Conservation (phyloP, 2,113 vertebrate genomes). For the Nothocercus nigrocapillus region DNA sequence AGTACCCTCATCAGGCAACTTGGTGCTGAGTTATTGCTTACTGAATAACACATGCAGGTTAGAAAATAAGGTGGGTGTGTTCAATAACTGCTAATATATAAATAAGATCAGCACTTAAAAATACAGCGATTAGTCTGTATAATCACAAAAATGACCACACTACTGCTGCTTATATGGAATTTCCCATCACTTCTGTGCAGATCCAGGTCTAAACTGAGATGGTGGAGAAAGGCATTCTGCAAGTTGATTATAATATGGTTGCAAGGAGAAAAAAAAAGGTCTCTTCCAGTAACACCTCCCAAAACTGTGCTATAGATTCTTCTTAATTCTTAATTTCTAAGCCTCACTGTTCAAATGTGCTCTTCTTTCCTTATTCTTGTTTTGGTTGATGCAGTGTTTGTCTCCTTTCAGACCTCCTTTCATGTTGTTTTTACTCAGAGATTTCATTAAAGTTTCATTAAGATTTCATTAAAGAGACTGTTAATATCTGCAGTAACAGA, state of each 20-base stretch:
- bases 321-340: background rate
- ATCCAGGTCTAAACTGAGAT: background rate
- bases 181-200: background rate
- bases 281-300: background rate
- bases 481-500: background rate
- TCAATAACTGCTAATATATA: background rate
- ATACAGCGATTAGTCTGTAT: background rate
- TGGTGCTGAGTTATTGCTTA: background rate
- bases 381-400: background rate
- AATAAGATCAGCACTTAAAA: background rate
- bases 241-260: background rate
- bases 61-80: background rate
- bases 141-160: background rate
- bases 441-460: background rate
- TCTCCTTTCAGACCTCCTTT: background rate
- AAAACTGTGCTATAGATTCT: background rate
- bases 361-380: background rate
- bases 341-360: background rate
- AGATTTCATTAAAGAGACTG: background rate
- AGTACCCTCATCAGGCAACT: background rate
- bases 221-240: background rate
- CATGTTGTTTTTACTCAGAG: background rate
- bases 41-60: background rate
- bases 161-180: background rate
- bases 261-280: accelerated